A percentile compares a stretch with the other conserved stretches of the same genome.
Evolutionary conservation across 1,140 invertebrate genomes (phyloP).

Genomic region (Nebria ingens): DNA sequence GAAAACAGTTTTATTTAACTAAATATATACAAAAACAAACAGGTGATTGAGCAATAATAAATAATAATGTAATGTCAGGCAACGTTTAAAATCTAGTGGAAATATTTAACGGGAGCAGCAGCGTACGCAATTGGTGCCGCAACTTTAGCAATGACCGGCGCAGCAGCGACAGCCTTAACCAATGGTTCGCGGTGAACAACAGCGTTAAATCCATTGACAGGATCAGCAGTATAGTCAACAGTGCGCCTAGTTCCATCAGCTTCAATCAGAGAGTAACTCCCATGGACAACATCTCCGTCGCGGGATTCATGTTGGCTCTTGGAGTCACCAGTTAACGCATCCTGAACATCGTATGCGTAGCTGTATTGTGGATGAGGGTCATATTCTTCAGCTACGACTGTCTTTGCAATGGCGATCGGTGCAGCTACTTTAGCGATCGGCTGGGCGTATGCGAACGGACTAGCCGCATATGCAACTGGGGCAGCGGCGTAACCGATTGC

Average conservation of each 20-base stretch:
- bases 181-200: conserved; percentile 36
- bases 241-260: conserved; percentile 31
- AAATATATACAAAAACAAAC: conserved; percentile 4
- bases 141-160: conserved; percentile 23
- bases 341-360: conserved; percentile 47
- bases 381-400: conserved; percentile 31
- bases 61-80: neutral
- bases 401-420: conserved; percentile 16
- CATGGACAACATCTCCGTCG: conserved; percentile 42
- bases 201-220: conserved; percentile 33
- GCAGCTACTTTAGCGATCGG: conserved; percentile 10
- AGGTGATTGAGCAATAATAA: conserved; percentile 3
- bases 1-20: conserved; percentile 2
- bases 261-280: conserved; percentile 26
- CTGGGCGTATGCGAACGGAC: conserved; percentile 12
- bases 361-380: conserved; percentile 47
- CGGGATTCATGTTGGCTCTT: conserved; percentile 43
- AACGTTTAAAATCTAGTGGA: neutral
- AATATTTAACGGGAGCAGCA: neutral
- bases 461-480: conserved; percentile 8
- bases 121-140: conserved; percentile 11
- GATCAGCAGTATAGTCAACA: conserved; percentile 34
- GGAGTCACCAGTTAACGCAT: conserved; percentile 41
- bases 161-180: conserved; percentile 26
- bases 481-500: conserved; percentile 23